Evolutionary conservation across 2,888 invertebrate species (phyloP).

Genomic region (Drosophila kokeensis): DNA sequence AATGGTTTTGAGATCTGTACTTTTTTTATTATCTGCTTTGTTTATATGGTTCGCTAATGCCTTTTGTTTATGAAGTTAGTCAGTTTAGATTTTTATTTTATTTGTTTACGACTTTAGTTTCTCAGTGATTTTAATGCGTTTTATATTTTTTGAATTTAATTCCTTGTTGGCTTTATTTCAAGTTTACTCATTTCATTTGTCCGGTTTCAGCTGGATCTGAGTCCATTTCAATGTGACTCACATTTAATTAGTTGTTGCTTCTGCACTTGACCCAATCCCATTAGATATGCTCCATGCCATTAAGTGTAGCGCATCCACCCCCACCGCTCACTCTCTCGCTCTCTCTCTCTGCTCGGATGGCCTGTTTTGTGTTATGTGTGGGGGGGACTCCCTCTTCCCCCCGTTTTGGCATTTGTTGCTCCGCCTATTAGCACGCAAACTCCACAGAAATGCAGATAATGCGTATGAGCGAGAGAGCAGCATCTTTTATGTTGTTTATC

Average conservation of each 20-base stretch:
- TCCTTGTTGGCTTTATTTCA: background rate
- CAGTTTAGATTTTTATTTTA: background rate
- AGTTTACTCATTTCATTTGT: background rate
- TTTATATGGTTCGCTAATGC: background rate
- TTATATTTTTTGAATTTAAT: background rate
- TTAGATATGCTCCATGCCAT: conserved; percentile 27
- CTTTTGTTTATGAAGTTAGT: background rate
- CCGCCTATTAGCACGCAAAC: conserved; percentile 73
- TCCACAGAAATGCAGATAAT: background rate
- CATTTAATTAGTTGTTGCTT: conserved; percentile 3
- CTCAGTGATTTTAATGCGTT: background rate
- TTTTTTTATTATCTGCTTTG: background rate
- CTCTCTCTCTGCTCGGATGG: conserved; percentile 33
- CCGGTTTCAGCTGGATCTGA: background rate
- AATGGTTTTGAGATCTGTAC: background rate
- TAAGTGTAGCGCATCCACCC: conserved; percentile 45
- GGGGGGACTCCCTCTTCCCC: conserved; percentile 9
- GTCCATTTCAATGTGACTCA: background rate
- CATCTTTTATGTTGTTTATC: conserved; percentile 46
- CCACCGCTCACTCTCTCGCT: background rate
- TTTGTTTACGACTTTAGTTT: background rate
- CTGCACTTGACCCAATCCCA: conserved; percentile 31
- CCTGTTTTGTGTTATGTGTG: conserved; percentile 52
- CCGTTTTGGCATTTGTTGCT: conserved; percentile 70
- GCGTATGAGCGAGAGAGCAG: conserved; percentile 30